These are phyloP conservation scores for Smutsia gigantea DNA, from an alignment of 2,797 vertebrate species.

Conservation along the genomic window DNA sequence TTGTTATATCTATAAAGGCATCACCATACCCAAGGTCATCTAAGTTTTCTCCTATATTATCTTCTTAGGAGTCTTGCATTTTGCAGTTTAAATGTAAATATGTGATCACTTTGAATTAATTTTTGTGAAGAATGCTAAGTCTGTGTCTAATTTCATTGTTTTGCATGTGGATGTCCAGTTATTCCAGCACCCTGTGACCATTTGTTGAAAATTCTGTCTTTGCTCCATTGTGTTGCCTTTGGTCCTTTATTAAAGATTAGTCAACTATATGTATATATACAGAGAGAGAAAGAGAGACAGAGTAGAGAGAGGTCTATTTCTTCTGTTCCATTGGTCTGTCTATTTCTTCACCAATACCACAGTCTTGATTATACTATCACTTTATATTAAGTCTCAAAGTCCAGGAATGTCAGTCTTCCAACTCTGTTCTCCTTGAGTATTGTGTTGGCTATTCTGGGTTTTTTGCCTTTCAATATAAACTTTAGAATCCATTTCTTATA, in stretches of 20 bases:
- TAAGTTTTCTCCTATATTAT: not conserved
- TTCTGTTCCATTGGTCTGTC: not conserved
- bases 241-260: not conserved
- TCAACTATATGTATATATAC: not conserved
- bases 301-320: not conserved
- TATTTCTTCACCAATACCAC: not conserved
- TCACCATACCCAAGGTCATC: not conserved
- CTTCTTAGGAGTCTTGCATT: not conserved
- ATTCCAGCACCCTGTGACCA: no score
- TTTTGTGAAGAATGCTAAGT: not conserved
- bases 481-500: not conserved
- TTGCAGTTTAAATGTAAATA: not conserved
- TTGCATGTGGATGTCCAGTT: not conserved
- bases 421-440: not conserved
- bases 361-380: not conserved
- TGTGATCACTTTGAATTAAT: not conserved
- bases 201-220: not conserved
- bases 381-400: not conserved
- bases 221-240: not conserved
- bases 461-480: not conserved
- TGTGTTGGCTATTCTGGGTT: not conserved
- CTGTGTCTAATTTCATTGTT: no score
- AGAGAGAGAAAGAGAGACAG: no score
- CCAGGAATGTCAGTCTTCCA: not conserved
- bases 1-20: not conserved